These are phyloP conservation scores for Onychostoma macrolepis DNA, from an alignment of 2,113 vertebrate species.

Conservation along the genomic window DNA sequence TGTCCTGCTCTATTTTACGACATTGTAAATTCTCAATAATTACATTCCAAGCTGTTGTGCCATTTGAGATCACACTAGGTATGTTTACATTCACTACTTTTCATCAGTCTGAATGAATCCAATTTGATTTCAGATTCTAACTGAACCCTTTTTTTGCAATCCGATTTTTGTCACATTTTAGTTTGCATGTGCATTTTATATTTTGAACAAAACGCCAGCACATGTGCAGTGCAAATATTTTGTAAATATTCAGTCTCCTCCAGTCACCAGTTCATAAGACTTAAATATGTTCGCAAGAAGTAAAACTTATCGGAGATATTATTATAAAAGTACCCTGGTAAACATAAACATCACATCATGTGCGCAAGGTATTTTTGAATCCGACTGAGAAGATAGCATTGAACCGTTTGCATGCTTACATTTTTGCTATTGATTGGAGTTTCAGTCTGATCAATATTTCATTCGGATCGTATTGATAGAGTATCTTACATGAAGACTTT, in stretches of 20 bases:
- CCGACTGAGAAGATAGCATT: not conserved
- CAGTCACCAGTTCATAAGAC: not conserved
- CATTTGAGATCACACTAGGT: not conserved
- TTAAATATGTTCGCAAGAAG: not conserved
- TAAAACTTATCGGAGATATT: too few species aligned
- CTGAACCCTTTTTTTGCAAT: not conserved
- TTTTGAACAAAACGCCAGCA: not conserved
- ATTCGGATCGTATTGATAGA: not conserved
- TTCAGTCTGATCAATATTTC: not conserved
- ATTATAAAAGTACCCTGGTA: not conserved
- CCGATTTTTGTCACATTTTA: too few species aligned
- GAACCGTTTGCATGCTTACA: not conserved
- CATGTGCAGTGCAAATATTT: not conserved
- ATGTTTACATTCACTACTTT: not conserved
- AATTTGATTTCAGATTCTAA: not conserved
- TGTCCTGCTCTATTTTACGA: not conserved
- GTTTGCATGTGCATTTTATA: too few species aligned
- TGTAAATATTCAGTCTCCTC: not conserved
- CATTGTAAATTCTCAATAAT: not conserved
- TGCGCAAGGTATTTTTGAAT: not conserved
- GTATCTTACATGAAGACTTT: not conserved
- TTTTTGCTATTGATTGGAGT: not conserved
- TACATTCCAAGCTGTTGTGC: constrained; percentile 1
- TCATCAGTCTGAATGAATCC: not conserved
- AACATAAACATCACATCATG: not conserved